Evolutionary conservation across 2,888 invertebrate genomes (phyloP).

Genomic region (Lysandra coridon): DNA sequence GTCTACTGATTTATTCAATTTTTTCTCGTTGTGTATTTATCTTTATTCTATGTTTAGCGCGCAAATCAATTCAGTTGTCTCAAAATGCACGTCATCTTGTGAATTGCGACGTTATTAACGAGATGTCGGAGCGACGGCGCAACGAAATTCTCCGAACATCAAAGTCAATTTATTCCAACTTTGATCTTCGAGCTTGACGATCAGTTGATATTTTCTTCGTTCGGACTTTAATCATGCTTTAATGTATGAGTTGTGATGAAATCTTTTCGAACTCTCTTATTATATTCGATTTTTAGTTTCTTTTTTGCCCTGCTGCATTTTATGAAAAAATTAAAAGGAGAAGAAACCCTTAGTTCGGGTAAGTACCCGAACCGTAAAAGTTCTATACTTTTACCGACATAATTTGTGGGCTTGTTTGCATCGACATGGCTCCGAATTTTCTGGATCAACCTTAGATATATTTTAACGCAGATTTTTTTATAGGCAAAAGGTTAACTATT

Average conservation of each 20-base stretch:
- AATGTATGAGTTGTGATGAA: neutral
- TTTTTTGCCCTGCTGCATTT: neutral
- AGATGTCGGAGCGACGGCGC: constrained; percentile 31
- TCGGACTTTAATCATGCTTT: neutral
- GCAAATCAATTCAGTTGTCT: neutral
- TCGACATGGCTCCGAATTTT: too few relatives aligned
- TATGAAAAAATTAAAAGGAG: neutral
- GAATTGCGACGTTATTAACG: constrained; percentile 8
- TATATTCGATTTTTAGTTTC: neutral
- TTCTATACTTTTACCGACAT: too few relatives aligned
- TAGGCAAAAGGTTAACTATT: too few relatives aligned
- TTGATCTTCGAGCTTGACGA: constrained; percentile 16
- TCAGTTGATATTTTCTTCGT: constrained; percentile 10
- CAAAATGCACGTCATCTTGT: neutral
- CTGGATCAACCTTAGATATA: too few relatives aligned
- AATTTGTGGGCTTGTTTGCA: too few relatives aligned
- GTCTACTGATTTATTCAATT: too few relatives aligned
- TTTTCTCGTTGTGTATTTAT: too few relatives aligned
- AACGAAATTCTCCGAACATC: neutral
- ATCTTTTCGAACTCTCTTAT: neutral
- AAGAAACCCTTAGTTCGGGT: too few relatives aligned
- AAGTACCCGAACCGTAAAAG: too few relatives aligned
- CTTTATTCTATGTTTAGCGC: neutral
- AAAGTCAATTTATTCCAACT: constrained; percentile 10
- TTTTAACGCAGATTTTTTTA: too few relatives aligned